Conservation (phyloP, 1,140 invertebrate genomes). For the Drosophila lacertosa region DNA sequence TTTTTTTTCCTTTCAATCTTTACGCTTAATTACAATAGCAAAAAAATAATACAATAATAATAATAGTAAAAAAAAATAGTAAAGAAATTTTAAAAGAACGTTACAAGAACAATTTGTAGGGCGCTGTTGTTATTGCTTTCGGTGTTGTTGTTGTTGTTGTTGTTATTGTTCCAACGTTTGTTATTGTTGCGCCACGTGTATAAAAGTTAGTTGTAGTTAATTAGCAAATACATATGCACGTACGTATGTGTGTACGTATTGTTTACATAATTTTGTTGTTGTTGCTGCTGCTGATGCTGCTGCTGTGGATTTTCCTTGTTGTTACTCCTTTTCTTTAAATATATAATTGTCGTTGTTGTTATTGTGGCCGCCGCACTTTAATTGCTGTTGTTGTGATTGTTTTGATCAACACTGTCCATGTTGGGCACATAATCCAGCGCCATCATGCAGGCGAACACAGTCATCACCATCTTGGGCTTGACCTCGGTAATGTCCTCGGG, state of each 20-base stretch:
- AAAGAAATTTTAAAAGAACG: slow-evolving; percentile 34
- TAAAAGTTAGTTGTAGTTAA: slow-evolving; percentile 32
- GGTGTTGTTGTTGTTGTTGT: slow-evolving; percentile 5
- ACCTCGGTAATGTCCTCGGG: slow-evolving; percentile 99
- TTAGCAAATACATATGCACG: slow-evolving; percentile 22
- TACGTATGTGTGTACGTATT: slow-evolving; percentile 7
- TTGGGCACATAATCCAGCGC: slow-evolving; percentile 96
- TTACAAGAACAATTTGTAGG: slow-evolving; percentile 27
- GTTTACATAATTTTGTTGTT: slow-evolving; percentile 17
- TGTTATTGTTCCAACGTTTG: slow-evolving; percentile 23
- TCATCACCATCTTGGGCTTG: slow-evolving; percentile 99
- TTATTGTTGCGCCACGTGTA: slow-evolving; percentile 18
- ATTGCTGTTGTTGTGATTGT: slow-evolving; percentile 81
- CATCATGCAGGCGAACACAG: slow-evolving; percentile 99
- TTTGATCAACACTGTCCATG: slow-evolving; percentile 87
- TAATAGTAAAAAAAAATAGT: slow-evolving; percentile 15
- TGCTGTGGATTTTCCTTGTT: slow-evolving; percentile 5
- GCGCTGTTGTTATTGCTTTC: slow-evolving; percentile 3
- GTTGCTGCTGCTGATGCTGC: slow-evolving; percentile 16
- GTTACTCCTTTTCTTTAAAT: slow-evolving; percentile 24
- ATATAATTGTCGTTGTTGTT: slow-evolving; percentile 28
- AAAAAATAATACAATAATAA: slow-evolving; percentile 50
- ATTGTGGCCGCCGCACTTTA: slow-evolving; percentile 4
- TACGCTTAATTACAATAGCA: slow-evolving; percentile 53
- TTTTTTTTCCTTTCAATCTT: slow-evolving; percentile 19